phyloP scores from a whole-genome alignment of 1,140 invertebrate species.

The Hyles euphorbiae region DNA sequence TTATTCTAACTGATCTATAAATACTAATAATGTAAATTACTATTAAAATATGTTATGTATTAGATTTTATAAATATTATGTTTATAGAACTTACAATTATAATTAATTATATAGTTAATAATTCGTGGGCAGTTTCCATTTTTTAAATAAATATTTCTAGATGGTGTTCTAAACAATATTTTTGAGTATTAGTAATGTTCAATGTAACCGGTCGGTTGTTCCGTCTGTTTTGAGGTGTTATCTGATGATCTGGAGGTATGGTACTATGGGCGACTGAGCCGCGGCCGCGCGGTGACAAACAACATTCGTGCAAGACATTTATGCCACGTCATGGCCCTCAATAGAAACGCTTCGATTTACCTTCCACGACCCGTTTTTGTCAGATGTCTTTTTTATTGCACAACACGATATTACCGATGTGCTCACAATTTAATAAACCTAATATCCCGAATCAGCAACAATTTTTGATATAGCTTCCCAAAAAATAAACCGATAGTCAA shows the following conservation, averaged over 20 bases:
- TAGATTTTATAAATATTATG: no score
- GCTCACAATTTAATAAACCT: no score
- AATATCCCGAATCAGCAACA: no score
- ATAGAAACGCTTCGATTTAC: slow-evolving; percentile 68
- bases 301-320: slow-evolving; percentile 62
- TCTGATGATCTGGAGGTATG: slow-evolving; percentile 24
- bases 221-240: slow-evolving; percentile 27
- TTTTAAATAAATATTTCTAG: no score
- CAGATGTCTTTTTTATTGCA: not conserved
- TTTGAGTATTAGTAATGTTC: slow-evolving; percentile 31
- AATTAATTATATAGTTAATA: no score
- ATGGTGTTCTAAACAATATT: slow-evolving; percentile 8
- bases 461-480: no score
- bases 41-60: no score
- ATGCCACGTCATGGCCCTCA: slow-evolving; percentile 64
- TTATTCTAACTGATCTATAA: no score
- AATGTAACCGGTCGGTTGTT: slow-evolving; percentile 15
- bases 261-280: slow-evolving; percentile 19
- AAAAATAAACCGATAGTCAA: not conserved
- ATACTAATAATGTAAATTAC: no score
- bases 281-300: slow-evolving; percentile 59
- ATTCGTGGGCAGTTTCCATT: no score
- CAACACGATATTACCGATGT: no score
- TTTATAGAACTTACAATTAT: no score
- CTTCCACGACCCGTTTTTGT: slow-evolving; percentile 43